A percentile compares a stretch with the other conserved stretches of the same genome.
Evolutionary conservation across 1,140 invertebrate species (phyloP).

Genomic region (Hylaeus anthracinus): DNA sequence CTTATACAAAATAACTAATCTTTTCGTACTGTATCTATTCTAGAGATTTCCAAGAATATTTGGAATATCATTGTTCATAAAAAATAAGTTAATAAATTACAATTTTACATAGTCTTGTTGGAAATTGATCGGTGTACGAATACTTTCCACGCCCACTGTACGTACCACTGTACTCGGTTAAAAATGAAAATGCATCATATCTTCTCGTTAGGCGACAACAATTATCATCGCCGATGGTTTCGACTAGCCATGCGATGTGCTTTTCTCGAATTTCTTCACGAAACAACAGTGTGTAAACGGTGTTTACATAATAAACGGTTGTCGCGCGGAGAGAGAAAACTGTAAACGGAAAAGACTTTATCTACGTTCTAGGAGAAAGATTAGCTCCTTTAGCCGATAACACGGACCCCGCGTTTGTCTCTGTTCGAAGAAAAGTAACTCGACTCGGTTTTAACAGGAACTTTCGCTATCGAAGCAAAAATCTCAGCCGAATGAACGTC

Average conservation of each 20-base stretch:
- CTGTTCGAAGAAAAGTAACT: conserved; percentile 22
- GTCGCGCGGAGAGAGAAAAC: conserved; percentile 13
- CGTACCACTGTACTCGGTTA: no score
- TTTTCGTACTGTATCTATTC: no score
- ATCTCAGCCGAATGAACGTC: conserved; percentile 13
- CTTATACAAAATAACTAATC: no score
- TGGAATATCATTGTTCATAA: no score
- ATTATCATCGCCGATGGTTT: neutral
- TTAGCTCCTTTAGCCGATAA: conserved; percentile 31
- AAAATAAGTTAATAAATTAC: no score
- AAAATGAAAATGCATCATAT: no score
- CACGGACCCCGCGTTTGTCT: neutral
- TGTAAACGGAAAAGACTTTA: conserved; percentile 12
- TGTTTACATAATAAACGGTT: neutral
- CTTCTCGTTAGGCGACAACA: neutral
- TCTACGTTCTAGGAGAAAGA: conserved; percentile 32
- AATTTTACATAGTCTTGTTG: no score
- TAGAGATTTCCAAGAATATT: no score
- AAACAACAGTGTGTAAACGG: conserved; percentile 1
- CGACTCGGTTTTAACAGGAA: conserved; percentile 13
- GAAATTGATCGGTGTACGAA: no score
- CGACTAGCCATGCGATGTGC: neutral
- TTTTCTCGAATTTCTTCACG: neutral
- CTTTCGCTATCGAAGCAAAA: conserved; percentile 10
- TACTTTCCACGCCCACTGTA: no score